phyloP scores from a whole-genome alignment of 2,113 vertebrate species.

The Conger conger region DNA sequence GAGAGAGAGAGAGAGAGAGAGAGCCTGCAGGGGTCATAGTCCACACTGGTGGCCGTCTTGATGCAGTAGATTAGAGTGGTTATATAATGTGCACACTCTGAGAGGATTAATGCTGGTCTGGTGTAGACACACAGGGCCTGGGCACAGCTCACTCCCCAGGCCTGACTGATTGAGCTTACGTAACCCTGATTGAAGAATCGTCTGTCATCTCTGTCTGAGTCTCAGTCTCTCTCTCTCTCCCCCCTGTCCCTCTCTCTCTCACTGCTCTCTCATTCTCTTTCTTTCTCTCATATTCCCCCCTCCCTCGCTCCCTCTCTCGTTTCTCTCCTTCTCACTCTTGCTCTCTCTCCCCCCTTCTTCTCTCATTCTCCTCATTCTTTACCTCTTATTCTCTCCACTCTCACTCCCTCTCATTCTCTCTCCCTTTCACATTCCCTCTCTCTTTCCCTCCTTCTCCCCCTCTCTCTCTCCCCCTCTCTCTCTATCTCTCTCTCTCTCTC shows the following conservation, averaged over 20 bases:
- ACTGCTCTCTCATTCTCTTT: not conserved
- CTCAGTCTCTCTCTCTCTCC: not conserved
- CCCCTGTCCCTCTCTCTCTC: not conserved
- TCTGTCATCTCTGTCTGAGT: slow-evolving; percentile 25
- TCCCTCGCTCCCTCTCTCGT: no score
- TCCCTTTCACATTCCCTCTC: not conserved
- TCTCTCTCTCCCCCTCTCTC: not conserved
- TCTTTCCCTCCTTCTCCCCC: not conserved
- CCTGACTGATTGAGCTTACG: slow-evolving; percentile 39
- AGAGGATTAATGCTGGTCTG: slow-evolving; percentile 47
- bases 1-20: not conserved
- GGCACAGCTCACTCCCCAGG: not conserved
- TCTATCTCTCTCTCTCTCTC: not conserved
- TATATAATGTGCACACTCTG: slow-evolving; percentile 46
- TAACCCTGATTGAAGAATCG: slow-evolving; percentile 33
- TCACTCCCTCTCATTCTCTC: not conserved
- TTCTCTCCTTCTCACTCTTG: not conserved
- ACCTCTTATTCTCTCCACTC: not conserved
- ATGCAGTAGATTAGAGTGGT: slow-evolving; percentile 41
- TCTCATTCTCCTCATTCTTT: not conserved
- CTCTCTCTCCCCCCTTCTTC: not conserved
- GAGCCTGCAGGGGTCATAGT: slow-evolving; percentile 26
- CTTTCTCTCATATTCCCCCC: not conserved
- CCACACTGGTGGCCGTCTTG: not conserved
- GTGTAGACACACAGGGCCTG: slow-evolving; percentile 29